Evolutionary conservation across 2,113 vertebrate species (phyloP).

Genomic region (Rhynchomys soricoides): DNA sequence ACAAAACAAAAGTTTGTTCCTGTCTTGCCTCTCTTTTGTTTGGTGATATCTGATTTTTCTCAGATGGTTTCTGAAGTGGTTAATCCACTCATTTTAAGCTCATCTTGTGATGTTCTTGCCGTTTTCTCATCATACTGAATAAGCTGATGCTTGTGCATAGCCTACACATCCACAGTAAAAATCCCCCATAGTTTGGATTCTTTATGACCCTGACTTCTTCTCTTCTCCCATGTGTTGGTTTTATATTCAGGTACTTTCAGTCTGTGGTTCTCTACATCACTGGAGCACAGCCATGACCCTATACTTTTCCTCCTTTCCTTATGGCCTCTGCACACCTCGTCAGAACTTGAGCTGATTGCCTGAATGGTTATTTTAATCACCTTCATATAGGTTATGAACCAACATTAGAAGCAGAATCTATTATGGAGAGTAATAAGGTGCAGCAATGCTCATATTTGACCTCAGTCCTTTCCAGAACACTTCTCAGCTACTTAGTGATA

Average conservation of each 20-base stretch:
- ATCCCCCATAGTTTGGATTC: neutral
- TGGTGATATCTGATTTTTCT: neutral
- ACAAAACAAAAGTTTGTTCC: neutral
- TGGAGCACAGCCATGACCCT: neutral
- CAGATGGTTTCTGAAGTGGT: neutral
- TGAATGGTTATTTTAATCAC: conserved; percentile 62
- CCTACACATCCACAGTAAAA: neutral
- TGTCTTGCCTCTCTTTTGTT: neutral
- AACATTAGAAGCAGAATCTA: conserved; percentile 52
- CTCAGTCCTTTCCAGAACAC: conserved; percentile 60
- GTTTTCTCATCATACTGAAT: neutral
- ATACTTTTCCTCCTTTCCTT: neutral
- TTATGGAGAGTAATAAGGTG: conserved; percentile 57
- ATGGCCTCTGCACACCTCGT: conserved; percentile 12
- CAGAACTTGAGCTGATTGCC: conserved; percentile 16
- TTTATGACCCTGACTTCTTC: neutral
- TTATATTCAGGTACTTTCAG: neutral
- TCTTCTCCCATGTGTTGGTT: neutral
- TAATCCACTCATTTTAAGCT: neutral
- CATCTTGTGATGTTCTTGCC: neutral
- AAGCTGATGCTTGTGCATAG: no score
- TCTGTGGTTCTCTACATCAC: neutral
- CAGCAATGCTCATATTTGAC: conserved; percentile 49
- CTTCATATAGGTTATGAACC: conserved; percentile 56
- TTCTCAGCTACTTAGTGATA: conserved; percentile 1